Evolutionary conservation across 2,888 invertebrate genomes (phyloP).

Genomic region (Ellobium chinense): DNA sequence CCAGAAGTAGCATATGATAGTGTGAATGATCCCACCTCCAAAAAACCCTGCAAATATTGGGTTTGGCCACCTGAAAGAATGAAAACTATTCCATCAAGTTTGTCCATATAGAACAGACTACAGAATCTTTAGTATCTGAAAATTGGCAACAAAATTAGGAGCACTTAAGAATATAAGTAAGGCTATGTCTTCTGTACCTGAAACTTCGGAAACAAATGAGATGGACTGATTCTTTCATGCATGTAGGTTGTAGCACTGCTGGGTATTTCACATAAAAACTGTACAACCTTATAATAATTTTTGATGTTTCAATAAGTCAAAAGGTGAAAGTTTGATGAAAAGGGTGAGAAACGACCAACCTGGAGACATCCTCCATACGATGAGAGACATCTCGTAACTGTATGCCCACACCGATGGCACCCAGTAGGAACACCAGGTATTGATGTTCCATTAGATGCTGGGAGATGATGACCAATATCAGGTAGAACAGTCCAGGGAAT

Average conservation of each 20-base stretch:
- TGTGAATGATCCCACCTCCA: constrained; percentile 73
- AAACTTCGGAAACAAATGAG: no score
- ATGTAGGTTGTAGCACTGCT: no score
- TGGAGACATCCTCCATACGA: constrained; percentile 69
- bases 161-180: no score
- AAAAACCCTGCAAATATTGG: constrained; percentile 75
- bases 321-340: no score
- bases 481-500: constrained; percentile 62
- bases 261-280: no score
- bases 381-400: constrained; percentile 56
- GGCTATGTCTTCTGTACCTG: no score
- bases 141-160: no score
- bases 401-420: constrained; percentile 53
- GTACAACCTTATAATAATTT: no score
- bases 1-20: constrained; percentile 61
- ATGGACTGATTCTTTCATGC: no score
- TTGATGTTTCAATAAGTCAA: no score
- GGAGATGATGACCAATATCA: constrained; percentile 52
- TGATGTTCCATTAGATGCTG: constrained; percentile 56
- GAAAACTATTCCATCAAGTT: not conserved
- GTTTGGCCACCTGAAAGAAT: constrained; percentile 71
- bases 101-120: not conserved
- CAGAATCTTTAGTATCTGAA: no score
- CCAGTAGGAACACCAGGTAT: constrained; percentile 57
- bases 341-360: constrained; percentile 54